Evolutionary conservation across 1,140 invertebrate species (phyloP).

Genomic region (Psilanteris sp.): DNA sequence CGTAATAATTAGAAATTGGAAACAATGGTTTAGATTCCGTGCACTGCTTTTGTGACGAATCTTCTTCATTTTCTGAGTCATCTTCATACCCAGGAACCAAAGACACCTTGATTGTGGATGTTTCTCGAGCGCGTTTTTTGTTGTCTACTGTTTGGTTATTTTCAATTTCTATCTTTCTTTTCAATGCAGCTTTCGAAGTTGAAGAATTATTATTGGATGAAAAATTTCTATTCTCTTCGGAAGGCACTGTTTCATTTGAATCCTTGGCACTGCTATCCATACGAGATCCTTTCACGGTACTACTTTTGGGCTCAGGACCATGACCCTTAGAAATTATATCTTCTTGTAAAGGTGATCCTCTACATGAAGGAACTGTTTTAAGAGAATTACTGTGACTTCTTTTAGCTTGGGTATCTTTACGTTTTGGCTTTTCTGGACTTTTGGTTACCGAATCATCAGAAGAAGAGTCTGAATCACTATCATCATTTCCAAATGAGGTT

Average conservation of each 20-base stretch:
- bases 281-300: background rate
- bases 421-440: constrained; percentile 15
- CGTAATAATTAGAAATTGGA: constrained; percentile 69
- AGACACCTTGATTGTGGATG: constrained; percentile 73
- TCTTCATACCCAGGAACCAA: constrained; percentile 82
- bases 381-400: constrained; percentile 5
- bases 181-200: background rate
- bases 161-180: constrained; percentile 58
- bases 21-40: constrained; percentile 72
- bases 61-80: constrained; percentile 81
- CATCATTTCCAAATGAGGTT: constrained; percentile 81
- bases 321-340: constrained; percentile 51
- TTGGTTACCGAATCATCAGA: constrained; percentile 36
- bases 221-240: constrained; percentile 3
- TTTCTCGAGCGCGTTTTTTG: constrained; percentile 8
- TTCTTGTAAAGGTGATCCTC: constrained; percentile 56
- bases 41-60: constrained; percentile 39
- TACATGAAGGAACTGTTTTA: constrained; percentile 21
- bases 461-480: constrained; percentile 69
- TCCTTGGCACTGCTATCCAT: background rate
- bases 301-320: constrained; percentile 35
- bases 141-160: constrained; percentile 11
- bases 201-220: constrained; percentile 4
- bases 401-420: constrained; percentile 23
- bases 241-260: constrained; percentile 20